Evolutionary conservation across 2,888 invertebrate genomes (phyloP).

Genomic region (Orthosia gracilis): DNA sequence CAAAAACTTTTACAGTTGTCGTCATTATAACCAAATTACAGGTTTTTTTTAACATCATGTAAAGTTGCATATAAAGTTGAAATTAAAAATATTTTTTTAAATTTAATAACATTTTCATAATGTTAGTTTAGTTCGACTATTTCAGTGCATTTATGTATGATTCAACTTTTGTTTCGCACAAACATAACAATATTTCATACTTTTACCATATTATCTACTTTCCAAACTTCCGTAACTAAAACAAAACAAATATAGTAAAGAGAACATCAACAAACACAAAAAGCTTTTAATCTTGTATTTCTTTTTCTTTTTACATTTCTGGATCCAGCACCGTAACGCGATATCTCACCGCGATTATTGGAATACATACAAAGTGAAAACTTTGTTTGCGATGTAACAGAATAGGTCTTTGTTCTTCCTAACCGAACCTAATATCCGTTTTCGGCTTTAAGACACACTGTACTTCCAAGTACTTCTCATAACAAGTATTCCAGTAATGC

Average conservation of each 20-base stretch:
- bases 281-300: slow-evolving; percentile 49
- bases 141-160: too few relatives aligned
- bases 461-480: slow-evolving; percentile 66
- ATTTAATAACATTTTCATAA: background rate
- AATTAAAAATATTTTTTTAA: background rate
- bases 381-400: slow-evolving; percentile 60
- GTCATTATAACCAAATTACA: too few relatives aligned
- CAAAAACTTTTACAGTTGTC: background rate
- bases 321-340: slow-evolving; percentile 32
- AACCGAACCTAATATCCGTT: slow-evolving; percentile 72
- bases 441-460: slow-evolving; percentile 64
- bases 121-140: too few relatives aligned
- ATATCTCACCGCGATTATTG: slow-evolving; percentile 55
- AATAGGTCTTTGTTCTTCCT: slow-evolving; percentile 66
- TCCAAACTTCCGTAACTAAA: slow-evolving; percentile 2
- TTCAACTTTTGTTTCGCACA: too few relatives aligned
- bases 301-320: slow-evolving; percentile 33
- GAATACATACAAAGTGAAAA: slow-evolving; percentile 64
- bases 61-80: background rate
- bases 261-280: slow-evolving; percentile 1
- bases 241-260: background rate
- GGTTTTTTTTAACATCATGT: too few relatives aligned
- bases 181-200: background rate
- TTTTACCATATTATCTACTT: background rate
- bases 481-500: slow-evolving; percentile 62